Percentiles rank a stretch among this genome's conserved stretches.
Conservation (phyloP, 2,888 invertebrate genomes). For the Mesochorus sp. region DNA sequence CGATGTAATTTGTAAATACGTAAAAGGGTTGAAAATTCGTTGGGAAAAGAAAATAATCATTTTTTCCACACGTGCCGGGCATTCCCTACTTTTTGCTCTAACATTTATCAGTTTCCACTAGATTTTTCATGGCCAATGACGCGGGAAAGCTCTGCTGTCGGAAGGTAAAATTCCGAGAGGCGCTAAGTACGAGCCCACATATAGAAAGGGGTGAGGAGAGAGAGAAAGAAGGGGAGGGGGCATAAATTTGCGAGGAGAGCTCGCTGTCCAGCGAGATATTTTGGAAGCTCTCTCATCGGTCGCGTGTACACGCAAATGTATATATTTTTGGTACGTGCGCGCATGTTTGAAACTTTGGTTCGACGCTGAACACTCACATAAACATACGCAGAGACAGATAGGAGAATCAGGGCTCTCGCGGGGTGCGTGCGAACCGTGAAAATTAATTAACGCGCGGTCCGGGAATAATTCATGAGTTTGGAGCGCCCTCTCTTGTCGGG, state of each 20-base stretch:
- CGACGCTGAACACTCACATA: not conserved
- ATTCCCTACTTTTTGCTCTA: not conserved
- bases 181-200: conserved; percentile 52
- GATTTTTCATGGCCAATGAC: conserved; percentile 32
- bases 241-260: conserved; percentile 42
- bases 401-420: conserved; percentile 15
- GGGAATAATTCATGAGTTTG: conserved; percentile 63
- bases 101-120: not conserved
- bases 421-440: conserved; percentile 62
- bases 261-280: conserved; percentile 3
- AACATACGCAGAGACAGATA: conserved; percentile 3
- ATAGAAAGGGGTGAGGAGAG: too few relatives aligned
- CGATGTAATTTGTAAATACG: not conserved
- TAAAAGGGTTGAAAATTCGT: not conserved
- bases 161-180: conserved; percentile 45
- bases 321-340: not conserved
- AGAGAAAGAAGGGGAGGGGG: not conserved
- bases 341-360: not conserved
- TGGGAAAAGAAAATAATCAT: too few relatives aligned
- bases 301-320: not conserved
- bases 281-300: conserved; percentile 8
- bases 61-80: conserved; percentile 7
- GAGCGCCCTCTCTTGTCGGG: too few relatives aligned
- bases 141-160: not conserved
- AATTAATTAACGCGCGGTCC: conserved; percentile 63